These are phyloP conservation scores for Capitulum mitella DNA, from an alignment of 2,888 invertebrate species.

Conservation along the genomic window DNA sequence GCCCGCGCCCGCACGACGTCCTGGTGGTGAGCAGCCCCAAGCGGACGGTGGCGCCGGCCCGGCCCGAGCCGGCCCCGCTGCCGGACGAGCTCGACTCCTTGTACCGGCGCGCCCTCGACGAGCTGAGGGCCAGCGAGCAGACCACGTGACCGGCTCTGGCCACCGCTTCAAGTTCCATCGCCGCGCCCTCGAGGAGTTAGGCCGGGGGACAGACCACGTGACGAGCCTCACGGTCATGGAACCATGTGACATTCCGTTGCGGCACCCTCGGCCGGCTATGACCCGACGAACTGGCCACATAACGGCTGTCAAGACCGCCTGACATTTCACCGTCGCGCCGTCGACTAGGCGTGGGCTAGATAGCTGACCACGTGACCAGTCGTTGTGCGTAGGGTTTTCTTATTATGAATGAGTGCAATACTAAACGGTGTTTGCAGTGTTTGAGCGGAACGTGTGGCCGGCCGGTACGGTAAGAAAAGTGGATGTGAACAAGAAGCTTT, in stretches of 20 bases:
- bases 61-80: not conserved
- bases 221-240: not conserved
- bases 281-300: not conserved
- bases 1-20: not conserved
- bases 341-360: not conserved
- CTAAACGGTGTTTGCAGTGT: too few relatives aligned
- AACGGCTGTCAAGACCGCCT: not conserved
- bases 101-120: not conserved
- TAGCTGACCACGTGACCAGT: too few relatives aligned
- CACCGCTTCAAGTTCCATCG: too few relatives aligned
- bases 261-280: too few relatives aligned
- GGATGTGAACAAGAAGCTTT: too few relatives aligned
- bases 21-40: not conserved
- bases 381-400: too few relatives aligned
- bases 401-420: too few relatives aligned
- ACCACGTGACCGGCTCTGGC: constrained; percentile 7
- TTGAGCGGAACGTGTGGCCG: too few relatives aligned
- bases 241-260: not conserved
- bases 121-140: constrained; percentile 14
- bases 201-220: not conserved
- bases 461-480: too few relatives aligned
- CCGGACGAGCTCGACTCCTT: not conserved
- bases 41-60: not conserved
- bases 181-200: too few relatives aligned
- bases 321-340: not conserved